phyloP scores from a whole-genome alignment of 1,140 invertebrate species.

The Brachionus manjavacas region DNA sequence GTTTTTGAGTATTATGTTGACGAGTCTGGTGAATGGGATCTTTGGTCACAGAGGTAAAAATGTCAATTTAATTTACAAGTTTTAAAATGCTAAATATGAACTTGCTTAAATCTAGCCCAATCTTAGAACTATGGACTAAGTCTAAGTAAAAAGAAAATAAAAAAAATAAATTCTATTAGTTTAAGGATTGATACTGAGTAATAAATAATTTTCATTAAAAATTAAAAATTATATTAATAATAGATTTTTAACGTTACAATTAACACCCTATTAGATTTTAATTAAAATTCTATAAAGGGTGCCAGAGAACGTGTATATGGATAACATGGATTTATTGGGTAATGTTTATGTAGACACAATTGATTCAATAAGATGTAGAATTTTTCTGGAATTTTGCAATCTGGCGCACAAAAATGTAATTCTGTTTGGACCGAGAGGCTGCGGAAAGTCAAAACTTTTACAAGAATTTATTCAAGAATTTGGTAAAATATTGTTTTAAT shows the following conservation, averaged over 20 bases:
- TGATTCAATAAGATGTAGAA: conserved; percentile 53
- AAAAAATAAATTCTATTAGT: not conserved
- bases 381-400: conserved; percentile 55
- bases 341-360: conserved; percentile 56
- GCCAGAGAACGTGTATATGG: conserved; percentile 51
- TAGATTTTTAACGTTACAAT: not conserved
- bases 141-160: not conserved
- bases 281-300: conserved; percentile 45
- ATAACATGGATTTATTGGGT: conserved; percentile 53
- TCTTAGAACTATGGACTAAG: conserved; percentile 9
- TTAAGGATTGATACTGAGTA: not conserved
- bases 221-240: not conserved
- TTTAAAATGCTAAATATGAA: not conserved
- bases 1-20: conserved; percentile 59
- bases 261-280: not conserved
- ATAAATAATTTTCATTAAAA: not conserved
- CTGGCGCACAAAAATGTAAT: conserved; percentile 54
- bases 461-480: conserved; percentile 42
- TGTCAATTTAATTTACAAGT: not conserved
- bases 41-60: conserved; percentile 53
- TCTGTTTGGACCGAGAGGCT: conserved; percentile 57
- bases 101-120: conserved; percentile 32
- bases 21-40: conserved; percentile 58
- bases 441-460: conserved; percentile 54
- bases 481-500: conserved; percentile 22